phyloP scores from a whole-genome alignment of 2,113 vertebrate genomes.

The Siniperca chuatsi region DNA sequence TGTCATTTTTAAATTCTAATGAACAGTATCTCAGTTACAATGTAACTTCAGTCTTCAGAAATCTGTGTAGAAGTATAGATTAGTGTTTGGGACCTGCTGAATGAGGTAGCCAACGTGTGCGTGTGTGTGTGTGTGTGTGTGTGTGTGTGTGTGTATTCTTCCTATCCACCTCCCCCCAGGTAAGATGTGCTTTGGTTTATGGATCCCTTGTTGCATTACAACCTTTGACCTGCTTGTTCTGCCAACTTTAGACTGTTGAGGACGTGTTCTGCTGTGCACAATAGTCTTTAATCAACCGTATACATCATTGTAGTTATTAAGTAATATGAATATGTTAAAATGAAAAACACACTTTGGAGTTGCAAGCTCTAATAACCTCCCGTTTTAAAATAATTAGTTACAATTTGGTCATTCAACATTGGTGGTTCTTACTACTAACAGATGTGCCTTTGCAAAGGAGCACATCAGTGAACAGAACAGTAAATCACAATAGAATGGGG shows the following conservation, averaged over 20 bases:
- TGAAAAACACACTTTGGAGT: background rate
- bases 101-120: background rate
- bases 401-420: background rate
- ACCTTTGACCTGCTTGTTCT: constrained; percentile 81
- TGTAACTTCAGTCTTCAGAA: background rate
- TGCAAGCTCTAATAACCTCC: background rate
- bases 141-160: constrained; percentile 23
- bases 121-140: constrained; percentile 23
- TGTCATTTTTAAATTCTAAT: background rate
- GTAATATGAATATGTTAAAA: background rate
- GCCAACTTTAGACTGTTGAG: constrained; percentile 62
- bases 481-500: constrained; percentile 70
- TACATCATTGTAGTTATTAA: background rate
- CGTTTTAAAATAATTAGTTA: background rate
- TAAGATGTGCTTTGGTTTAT: constrained; percentile 88
- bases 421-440: constrained; percentile 1
- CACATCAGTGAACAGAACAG: constrained; percentile 59
- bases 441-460: constrained; percentile 36
- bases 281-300: background rate
- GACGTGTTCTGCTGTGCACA: constrained; percentile 6
- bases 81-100: background rate
- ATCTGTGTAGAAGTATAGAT: background rate
- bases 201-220: constrained; percentile 76
- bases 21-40: background rate
- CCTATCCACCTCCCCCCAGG: background rate